phyloP scores from a whole-genome alignment of 2,113 vertebrate genomes.

The Cyrtonyx montezumae region DNA sequence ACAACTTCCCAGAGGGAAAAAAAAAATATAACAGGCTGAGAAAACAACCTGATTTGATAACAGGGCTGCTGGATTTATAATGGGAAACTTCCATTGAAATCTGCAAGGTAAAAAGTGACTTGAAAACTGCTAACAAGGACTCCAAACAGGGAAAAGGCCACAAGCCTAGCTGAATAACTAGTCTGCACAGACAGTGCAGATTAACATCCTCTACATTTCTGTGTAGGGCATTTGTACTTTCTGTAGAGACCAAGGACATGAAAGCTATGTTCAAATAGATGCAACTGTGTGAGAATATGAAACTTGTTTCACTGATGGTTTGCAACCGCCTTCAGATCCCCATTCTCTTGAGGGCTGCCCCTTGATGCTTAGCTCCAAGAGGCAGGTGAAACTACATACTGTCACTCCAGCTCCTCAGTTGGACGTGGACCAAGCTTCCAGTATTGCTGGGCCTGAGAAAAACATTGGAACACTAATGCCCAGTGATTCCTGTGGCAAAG shows the following conservation, averaged over 20 bases:
- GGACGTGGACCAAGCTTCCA: background rate
- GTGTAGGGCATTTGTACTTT: background rate
- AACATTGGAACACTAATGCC: background rate
- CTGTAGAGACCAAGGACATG: background rate
- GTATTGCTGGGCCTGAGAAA: background rate
- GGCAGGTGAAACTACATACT: background rate
- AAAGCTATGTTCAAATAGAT: background rate
- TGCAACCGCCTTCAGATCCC: background rate
- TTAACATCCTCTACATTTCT: constrained; percentile 9
- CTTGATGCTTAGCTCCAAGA: background rate
- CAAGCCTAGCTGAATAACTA: background rate
- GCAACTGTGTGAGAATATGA: background rate
- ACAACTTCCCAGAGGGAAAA: background rate
- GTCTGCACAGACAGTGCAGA: background rate
- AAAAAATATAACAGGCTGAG: background rate
- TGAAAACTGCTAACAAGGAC: background rate
- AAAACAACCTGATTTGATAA: background rate
- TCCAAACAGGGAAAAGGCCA: constrained; percentile 11
- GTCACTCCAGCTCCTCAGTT: background rate
- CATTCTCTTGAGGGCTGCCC: background rate
- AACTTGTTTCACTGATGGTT: background rate
- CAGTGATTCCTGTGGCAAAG: background rate
- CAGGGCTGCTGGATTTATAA: background rate
- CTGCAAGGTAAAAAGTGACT: constrained; percentile 20
- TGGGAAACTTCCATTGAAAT: background rate